Percentiles rank a stretch among this genome's conserved stretches.
Conservation (phyloP, 2,888 invertebrate genomes). For the Pollenia griseotomentosa region DNA sequence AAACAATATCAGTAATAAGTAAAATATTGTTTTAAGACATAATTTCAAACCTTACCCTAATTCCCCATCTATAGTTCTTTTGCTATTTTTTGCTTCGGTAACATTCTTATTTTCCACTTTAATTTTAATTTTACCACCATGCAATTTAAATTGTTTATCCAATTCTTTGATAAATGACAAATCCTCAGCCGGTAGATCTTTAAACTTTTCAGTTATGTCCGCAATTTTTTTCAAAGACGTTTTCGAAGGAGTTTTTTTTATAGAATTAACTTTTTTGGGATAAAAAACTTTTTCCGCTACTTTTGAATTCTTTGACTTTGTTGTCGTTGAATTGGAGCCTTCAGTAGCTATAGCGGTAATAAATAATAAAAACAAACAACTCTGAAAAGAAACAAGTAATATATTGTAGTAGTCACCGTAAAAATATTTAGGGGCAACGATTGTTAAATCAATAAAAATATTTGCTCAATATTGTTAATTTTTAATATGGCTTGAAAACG, state of each 20-base stretch:
- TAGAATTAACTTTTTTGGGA: constrained; percentile 82
- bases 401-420: not conserved
- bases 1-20: not conserved
- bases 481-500: constrained; percentile 23
- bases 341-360: constrained; percentile 29
- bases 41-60: constrained; percentile 86
- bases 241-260: constrained; percentile 78
- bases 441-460: constrained; percentile 41
- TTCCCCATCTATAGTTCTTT: constrained; percentile 90
- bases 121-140: constrained; percentile 83
- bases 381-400: constrained; percentile 51
- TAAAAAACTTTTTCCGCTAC: constrained; percentile 76
- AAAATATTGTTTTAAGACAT: not conserved
- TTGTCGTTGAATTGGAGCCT: constrained; percentile 46
- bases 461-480: constrained; percentile 25
- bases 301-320: constrained; percentile 60
- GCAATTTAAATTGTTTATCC: constrained; percentile 83
- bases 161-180: constrained; percentile 83
- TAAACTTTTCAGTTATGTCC: constrained; percentile 79
- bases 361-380: constrained; percentile 46
- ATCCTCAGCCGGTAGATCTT: constrained; percentile 81
- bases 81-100: constrained; percentile 82
- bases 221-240: constrained; percentile 60
- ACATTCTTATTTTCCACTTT: constrained; percentile 83
- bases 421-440: not conserved